A percentile compares a stretch with the other conserved stretches of the same genome.
Conservation (phyloP, 2,888 invertebrate species). For the Auanema freiburgensis region DNA sequence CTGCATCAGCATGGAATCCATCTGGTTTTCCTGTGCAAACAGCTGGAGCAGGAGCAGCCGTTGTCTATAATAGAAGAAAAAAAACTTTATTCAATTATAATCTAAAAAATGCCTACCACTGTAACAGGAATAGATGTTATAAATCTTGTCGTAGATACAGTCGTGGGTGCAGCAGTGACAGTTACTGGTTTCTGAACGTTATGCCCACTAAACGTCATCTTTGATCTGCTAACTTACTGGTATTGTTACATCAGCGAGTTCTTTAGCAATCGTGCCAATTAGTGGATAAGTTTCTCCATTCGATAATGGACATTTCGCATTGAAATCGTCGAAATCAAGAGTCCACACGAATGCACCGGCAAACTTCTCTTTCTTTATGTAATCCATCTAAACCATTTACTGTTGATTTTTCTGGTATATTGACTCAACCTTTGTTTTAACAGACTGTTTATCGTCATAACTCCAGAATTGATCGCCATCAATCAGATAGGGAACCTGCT, state of each 20-base stretch:
- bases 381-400: conserved; percentile 40
- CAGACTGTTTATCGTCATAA: conserved; percentile 84
- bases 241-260: conserved; percentile 54
- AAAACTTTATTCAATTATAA: too few relatives aligned
- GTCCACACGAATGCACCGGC: conserved; percentile 65
- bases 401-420: not conserved
- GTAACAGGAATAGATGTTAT: conserved; percentile 22
- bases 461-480: conserved; percentile 86
- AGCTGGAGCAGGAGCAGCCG: conserved; percentile 10
- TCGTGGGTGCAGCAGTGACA: conserved; percentile 11
- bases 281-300: conserved; percentile 58
- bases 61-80: too few relatives aligned
- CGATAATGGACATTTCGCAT: conserved; percentile 54
- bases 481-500: conserved; percentile 77
- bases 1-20: conserved; percentile 18
- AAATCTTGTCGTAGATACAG: conserved; percentile 24
- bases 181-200: not conserved
- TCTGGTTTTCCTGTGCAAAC: conserved; percentile 5
- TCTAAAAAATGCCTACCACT: not conserved
- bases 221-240: conserved; percentile 1
- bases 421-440: conserved; percentile 76
- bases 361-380: conserved; percentile 54
- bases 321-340: conserved; percentile 64
- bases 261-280: conserved; percentile 57
- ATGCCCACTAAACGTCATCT: too few relatives aligned